A percentile compares a stretch with the other conserved stretches of the same genome.
Evolutionary conservation across 1,140 invertebrate species (phyloP).

Genomic region (Bombus terrestris): DNA sequence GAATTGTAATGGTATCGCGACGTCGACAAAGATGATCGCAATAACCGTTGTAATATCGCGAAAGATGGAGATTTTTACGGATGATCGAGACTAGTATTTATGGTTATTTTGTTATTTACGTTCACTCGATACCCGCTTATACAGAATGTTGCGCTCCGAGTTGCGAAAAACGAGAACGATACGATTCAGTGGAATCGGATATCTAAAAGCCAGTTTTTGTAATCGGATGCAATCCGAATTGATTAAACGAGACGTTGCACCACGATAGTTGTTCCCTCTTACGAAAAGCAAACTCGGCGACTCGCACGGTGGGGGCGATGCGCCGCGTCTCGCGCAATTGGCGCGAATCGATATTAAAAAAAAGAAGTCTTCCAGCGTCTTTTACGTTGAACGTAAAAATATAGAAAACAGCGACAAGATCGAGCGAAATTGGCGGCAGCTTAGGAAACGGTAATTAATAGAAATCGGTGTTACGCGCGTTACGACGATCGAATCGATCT

Average conservation of each 20-base stretch:
- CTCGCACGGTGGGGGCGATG: conserved; percentile 2
- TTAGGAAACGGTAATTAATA: no score
- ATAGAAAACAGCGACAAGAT: no score
- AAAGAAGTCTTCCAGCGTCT: not conserved
- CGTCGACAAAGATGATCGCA: not conserved
- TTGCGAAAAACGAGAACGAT: conserved; percentile 42
- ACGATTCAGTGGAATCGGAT: conserved; percentile 44
- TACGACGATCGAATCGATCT: no score
- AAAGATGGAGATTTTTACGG: no score
- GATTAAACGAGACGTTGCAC: conserved; percentile 49
- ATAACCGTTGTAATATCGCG: not conserved
- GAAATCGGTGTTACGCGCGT: no score
- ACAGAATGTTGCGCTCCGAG: not conserved
- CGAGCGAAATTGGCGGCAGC: no score
- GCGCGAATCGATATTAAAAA: not conserved
- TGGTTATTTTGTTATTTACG: not conserved
- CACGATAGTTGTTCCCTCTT: conserved; percentile 31
- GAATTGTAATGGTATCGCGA: not conserved
- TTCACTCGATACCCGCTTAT: not conserved
- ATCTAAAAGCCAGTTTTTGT: conserved; percentile 45
- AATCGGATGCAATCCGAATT: conserved; percentile 49
- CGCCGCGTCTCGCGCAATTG: conserved; percentile 4
- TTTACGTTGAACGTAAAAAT: no score
- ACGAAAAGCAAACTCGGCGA: conserved; percentile 27
- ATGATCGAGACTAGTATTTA: not conserved